Percentiles rank a stretch among this genome's conserved stretches.
These are phyloP conservation scores for Drosophila prostipennis DNA, from an alignment of 2,888 invertebrate species.

Conservation along the genomic window DNA sequence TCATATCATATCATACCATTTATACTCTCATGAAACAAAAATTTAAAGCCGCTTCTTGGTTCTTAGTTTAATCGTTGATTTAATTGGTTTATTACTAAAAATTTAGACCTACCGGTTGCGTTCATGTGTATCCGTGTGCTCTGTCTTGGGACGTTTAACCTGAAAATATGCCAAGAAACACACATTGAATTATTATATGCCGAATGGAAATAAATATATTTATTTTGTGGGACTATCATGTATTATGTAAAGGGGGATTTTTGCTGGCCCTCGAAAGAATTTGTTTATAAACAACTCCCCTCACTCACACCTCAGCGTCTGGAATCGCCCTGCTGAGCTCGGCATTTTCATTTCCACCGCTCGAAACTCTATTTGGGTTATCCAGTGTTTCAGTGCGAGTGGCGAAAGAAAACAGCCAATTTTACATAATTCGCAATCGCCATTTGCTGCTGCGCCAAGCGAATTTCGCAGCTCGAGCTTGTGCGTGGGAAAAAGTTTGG, in stretches of 20 bases:
- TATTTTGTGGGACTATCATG: slow-evolving; percentile 2
- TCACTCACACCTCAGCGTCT: slow-evolving; percentile 48
- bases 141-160: slow-evolving; percentile 90
- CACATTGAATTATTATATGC: slow-evolving; percentile 28
- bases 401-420: slow-evolving; percentile 58
- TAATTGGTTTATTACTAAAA: not conserved
- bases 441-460: slow-evolving; percentile 50
- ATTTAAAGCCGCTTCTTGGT: too few species aligned
- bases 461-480: slow-evolving; percentile 29
- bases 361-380: slow-evolving; percentile 49
- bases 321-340: slow-evolving; percentile 32
- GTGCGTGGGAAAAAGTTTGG: slow-evolving; percentile 72
- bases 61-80: too few species aligned
- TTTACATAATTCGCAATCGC: slow-evolving; percentile 71
- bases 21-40: too few species aligned
- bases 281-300: slow-evolving; percentile 71
- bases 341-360: slow-evolving; percentile 14
- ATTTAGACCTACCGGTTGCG: slow-evolving; percentile 87
- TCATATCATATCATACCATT: too few species aligned
- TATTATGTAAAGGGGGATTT: slow-evolving; percentile 25
- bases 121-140: slow-evolving; percentile 88
- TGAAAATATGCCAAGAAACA: slow-evolving; percentile 83
- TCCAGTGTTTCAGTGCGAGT: slow-evolving; percentile 35
- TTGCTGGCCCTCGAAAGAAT: slow-evolving; percentile 14
- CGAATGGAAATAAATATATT: not conserved